Evolutionary conservation across 2,113 vertebrate species (phyloP).

Genomic region (Xenopus laevis): DNA sequence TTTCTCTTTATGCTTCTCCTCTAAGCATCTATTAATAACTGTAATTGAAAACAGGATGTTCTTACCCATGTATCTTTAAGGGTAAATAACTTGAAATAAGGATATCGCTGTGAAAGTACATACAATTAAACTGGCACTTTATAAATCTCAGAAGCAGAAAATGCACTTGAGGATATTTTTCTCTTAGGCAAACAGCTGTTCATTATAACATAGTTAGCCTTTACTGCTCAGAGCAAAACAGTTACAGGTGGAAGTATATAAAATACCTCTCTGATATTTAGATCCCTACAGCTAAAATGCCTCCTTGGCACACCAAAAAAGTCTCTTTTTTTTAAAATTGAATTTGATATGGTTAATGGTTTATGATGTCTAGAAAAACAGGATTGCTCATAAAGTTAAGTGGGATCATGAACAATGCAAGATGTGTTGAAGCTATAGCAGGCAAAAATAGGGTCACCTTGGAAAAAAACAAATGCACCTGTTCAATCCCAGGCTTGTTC

Average conservation of each 20-base stretch:
- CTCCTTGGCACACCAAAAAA: background rate
- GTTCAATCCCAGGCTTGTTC: too few relatives aligned
- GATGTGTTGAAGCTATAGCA: too few relatives aligned
- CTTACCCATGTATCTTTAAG: constrained; percentile 26
- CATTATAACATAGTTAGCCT: constrained; percentile 19
- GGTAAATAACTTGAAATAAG: constrained; percentile 40
- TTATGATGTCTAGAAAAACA: background rate
- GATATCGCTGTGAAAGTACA: constrained; percentile 17
- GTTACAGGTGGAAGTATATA: background rate
- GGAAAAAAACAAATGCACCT: too few relatives aligned
- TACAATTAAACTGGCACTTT: constrained; percentile 34
- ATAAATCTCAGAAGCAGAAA: constrained; percentile 33
- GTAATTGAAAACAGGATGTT: constrained; percentile 41
- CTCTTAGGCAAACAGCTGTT: constrained; percentile 21
- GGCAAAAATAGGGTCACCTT: too few relatives aligned
- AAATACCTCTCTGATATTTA: background rate
- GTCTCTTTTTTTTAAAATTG: background rate
- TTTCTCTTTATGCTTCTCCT: constrained; percentile 27
- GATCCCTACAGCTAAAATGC: background rate
- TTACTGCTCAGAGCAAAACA: background rate
- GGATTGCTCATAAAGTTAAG: too few relatives aligned
- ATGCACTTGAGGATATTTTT: constrained; percentile 17
- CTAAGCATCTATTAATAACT: constrained; percentile 37
- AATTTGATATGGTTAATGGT: background rate
- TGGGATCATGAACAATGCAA: too few relatives aligned